Evolutionary conservation across 2,797 vertebrate genomes (phyloP).

Genomic region (Cygnus olor): DNA sequence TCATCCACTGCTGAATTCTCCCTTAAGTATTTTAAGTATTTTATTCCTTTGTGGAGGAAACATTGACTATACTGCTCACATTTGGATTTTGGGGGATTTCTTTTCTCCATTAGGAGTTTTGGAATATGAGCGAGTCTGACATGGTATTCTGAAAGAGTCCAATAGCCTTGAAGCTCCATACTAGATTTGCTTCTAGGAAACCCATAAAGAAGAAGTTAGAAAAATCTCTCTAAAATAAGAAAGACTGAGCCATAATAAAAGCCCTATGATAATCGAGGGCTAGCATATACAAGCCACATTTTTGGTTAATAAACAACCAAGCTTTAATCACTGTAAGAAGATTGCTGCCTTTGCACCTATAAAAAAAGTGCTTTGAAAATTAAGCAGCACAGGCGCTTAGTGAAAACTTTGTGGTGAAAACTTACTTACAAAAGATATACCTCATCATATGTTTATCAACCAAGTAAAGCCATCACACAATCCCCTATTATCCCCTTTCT

Average conservation of each 20-base stretch:
- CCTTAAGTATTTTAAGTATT: conserved; percentile 13
- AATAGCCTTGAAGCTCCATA: background rate
- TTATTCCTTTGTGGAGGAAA: background rate
- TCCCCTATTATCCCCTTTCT: background rate
- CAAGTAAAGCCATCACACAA: background rate
- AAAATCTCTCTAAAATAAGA: background rate
- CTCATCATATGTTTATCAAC: background rate
- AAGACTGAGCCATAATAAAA: conserved; percentile 24
- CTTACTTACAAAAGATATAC: background rate
- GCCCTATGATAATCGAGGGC: background rate
- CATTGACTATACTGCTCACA: background rate
- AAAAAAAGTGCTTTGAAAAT: conserved; percentile 32
- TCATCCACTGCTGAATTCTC: conserved; percentile 4
- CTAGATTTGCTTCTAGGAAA: background rate
- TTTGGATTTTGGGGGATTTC: background rate
- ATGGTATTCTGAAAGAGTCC: background rate
- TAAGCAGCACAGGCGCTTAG: background rate
- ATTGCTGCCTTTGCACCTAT: background rate
- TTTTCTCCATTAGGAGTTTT: background rate
- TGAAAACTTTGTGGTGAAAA: background rate
- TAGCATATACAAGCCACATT: background rate
- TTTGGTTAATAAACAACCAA: background rate
- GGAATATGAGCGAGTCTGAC: background rate
- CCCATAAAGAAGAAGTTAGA: background rate
- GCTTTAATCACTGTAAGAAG: conserved; percentile 23